These are phyloP conservation scores for Dicyrtoma fusca DNA, from an alignment of 2,888 invertebrate species.

Conservation along the genomic window DNA sequence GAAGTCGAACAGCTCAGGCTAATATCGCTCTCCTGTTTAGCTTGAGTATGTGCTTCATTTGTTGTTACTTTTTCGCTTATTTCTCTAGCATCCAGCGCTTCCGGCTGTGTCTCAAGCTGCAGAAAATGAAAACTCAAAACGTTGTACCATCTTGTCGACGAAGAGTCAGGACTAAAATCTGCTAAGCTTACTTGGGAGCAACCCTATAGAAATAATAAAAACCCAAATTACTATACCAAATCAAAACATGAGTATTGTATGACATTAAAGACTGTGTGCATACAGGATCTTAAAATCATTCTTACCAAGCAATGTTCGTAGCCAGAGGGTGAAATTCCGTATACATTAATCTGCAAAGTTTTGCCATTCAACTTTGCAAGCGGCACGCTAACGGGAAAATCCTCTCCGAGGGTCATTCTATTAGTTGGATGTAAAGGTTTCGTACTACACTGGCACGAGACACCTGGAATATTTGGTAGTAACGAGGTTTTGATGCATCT, in stretches of 20 bases:
- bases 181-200: conserved; percentile 78
- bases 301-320: conserved; percentile 85
- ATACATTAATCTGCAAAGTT: conserved; percentile 85
- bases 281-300: conserved; percentile 53
- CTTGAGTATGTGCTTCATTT: conserved; percentile 35
- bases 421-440: conserved; percentile 71
- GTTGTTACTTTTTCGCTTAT: conserved; percentile 4
- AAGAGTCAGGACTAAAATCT: conserved; percentile 83
- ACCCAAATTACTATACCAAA: too few species aligned
- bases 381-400: conserved; percentile 75
- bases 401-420: conserved; percentile 77
- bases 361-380: conserved; percentile 79
- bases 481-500: conserved; percentile 71
- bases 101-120: conserved; percentile 62
- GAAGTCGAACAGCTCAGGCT: conserved; percentile 57
- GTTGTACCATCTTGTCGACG: conserved; percentile 92
- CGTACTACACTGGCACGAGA: conserved; percentile 67
- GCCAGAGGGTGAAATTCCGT: conserved; percentile 63
- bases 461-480: conserved; percentile 66
- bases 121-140: conserved; percentile 81
- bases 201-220: conserved; percentile 2
- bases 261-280: not conserved
- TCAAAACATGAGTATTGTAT: too few species aligned
- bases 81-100: conserved; percentile 9
- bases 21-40: conserved; percentile 64